Evolutionary conservation across 2,888 invertebrate genomes (phyloP), one percentile per base, ranked within the genome.

Genomic region (Caenorhabditis sinica): DNA sequence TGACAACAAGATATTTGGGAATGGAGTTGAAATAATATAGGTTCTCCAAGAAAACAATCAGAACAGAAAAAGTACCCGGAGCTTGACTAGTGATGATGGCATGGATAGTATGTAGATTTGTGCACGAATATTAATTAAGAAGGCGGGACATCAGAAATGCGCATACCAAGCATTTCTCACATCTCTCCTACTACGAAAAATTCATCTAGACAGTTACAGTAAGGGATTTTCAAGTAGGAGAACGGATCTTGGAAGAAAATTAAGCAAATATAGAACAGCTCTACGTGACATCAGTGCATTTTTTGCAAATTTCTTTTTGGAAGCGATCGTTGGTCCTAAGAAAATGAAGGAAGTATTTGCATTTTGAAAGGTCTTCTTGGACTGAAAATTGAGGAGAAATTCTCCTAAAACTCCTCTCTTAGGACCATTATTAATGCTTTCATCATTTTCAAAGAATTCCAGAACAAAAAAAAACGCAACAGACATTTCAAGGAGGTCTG

Each of bases 111-210:
- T 79, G 79, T 43, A 79, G 79, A 79, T 79, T 79, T 56, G 79
- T 33, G 63, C 56, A 51, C 63, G 79, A 71, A 71, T 79, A 79
- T 79, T 79, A 71, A 79, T 79, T 79, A 79, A 71, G 33, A 79
- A 56, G 79, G 71, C 63, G 79, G 71, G 63, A 71, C 56, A 79
- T 71, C 20, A 71, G 79, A 79, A 79, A 79, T 79, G 79, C 79
- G 79, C 79, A 79, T 79, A 79, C 71, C 71, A 79, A 79, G 49
- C 79, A 25, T 51, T 79, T 79, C 79, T 65, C 61, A 43, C 69
- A 61, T 63, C 61, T 28, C 51, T 77, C 71, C 53, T 69, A 69
- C 60, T 65, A 33, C 15, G 15, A 20, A 30, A 2, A 36, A 56
- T 56, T 65, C 53, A 45, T 49, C 25, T 49, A 60, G 49, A 61